Evolutionary conservation across 2,888 invertebrate genomes (phyloP), one percentile per base, ranked within the genome.

Genomic region (Nymphalis c-album): DNA sequence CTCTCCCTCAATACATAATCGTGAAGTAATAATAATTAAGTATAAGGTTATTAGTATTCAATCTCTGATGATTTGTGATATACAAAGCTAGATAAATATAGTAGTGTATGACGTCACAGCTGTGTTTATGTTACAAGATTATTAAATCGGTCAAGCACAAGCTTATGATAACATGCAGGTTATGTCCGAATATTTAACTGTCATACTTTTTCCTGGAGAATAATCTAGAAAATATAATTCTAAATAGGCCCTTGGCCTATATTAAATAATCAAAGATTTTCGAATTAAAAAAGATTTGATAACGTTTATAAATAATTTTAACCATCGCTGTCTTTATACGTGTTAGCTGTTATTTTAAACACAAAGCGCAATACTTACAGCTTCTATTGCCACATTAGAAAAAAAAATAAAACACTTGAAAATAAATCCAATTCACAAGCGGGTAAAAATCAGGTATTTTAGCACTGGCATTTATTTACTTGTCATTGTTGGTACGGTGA

Each of bases 351-450:
- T 66, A 66, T 61, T 55, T 55, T 60, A 64, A 61, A 62, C 46
- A 50, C 46, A 78, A 87, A 87, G 87, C 85, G 40, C 55, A 75
- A 18, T 91, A 91, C 90, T 91, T 87, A 91, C 90, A 87, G 84
- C 78, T 76, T 79, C 78, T 80, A 84, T 82, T 80, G 84, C 79
- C 86, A 88, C 87, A 87, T 81, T 73, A 84, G 80, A 80, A 81
- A 78, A 61, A 78, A 53, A 80, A 82, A 83, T 35, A 55, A 55
- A 55, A 57, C 57, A 57, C 84, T 80, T 75, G 78, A 75, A 80
- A 82, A 76, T 80, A 80, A 74, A 81, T 85, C 85, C 83, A 85
- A 84, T 76, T 85, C 87, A 85, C 85, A 85, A 85, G 83, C 84
- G 78, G 80, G 81, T 71, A 73, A 73, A 67, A 69, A 63, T 48